phyloP scores from a whole-genome alignment of 2,113 vertebrate species.

The Cynocephalus volans region DNA sequence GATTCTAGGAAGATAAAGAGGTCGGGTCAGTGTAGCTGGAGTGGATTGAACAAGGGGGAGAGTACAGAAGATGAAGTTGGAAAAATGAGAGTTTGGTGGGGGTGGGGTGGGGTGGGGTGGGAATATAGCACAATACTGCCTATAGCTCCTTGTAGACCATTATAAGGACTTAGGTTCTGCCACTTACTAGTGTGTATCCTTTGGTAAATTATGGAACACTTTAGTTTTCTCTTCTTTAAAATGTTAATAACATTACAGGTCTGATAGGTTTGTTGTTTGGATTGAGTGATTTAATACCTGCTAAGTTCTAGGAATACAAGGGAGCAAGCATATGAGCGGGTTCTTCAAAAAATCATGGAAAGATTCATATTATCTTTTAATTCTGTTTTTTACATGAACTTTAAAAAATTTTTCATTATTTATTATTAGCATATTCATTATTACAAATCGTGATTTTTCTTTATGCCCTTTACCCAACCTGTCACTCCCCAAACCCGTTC shows the following conservation, averaged over 20 bases:
- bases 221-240: constrained; percentile 21
- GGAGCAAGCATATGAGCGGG: neutral
- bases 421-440: too few species aligned
- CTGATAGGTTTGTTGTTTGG: neutral
- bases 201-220: constrained; percentile 3
- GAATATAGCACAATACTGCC: neutral
- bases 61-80: neutral
- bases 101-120: too few species aligned
- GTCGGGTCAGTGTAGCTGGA: neutral
- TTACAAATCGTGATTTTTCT: too few species aligned
- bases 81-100: neutral
- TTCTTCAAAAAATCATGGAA: too few species aligned
- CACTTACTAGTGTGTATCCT: neutral
- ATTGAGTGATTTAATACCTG: neutral
- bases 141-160: neutral
- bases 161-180: neutral
- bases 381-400: too few species aligned
- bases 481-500: too few species aligned
- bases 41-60: neutral
- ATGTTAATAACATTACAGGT: neutral
- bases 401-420: too few species aligned
- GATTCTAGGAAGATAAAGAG: neutral
- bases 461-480: too few species aligned
- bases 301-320: neutral
- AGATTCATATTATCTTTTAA: too few species aligned